Evolutionary conservation across 2,888 invertebrate species (phyloP), one percentile per base, ranked within the genome.

Genomic region (Vandiemenella viatica): DNA sequence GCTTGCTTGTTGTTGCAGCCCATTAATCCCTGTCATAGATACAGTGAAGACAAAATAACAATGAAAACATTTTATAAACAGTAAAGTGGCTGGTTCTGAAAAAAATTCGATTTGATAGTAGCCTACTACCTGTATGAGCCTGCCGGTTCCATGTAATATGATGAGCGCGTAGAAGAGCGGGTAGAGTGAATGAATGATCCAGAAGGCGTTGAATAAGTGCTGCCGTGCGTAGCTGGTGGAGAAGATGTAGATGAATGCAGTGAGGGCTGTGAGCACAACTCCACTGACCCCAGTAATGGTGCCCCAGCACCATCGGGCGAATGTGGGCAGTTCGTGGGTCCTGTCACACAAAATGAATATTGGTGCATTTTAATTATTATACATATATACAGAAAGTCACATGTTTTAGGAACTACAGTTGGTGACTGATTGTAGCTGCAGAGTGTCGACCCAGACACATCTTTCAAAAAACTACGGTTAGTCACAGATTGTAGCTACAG

Each of bases 241-340:
- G 61, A 76, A 78, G 18, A 73, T 62, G 60, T 72, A 76, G 55
- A 78, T 73, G 23, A 74, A 58, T n/a, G 69, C 67, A 48, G 70
- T 63, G 17, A 75, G 62, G 21, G 74, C 52, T 1, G 73, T 69
- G 47, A 77, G 61, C 1, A 75, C 55, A 2, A 78, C 63, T 8
- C 78, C 77, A n/a, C 76, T 77, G 48, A 77, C 60, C 19, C 76
- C 77, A 48, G 76, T 75, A 51, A 75, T 67, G 5, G 75, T 77
- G 55, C 67, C 62, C 67, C 71, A 77, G 49, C 72, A 67, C 78
- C 77, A 77, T 57, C 76, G 74, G 52, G 74, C 70, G 55, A 77
- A 77, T 59, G 74, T 76, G 0, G 76, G 76, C 23, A 77, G 60
- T 54, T 72, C 71, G 56, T 76, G 71, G 7, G 75, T 69, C 10